Conservation (phyloP, 2,888 invertebrate species). For the Apotomis capreana region DNA sequence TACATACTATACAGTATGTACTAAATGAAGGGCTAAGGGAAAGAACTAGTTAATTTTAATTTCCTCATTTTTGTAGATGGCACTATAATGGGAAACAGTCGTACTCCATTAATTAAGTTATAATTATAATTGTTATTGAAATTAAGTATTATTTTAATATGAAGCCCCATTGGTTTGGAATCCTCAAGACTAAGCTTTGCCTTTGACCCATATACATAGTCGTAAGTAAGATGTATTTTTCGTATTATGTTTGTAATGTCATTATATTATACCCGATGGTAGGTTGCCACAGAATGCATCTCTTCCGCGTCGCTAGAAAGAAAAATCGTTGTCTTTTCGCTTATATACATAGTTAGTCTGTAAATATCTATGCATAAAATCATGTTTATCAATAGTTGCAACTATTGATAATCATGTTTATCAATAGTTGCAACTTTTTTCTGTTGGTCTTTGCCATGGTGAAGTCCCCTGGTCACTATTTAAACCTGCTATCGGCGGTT, state of each 20-base stretch:
- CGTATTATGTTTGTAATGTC: slow-evolving; percentile 56
- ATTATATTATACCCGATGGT: slow-evolving; percentile 27
- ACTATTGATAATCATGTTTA: too few species aligned
- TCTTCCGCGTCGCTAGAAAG: background rate
- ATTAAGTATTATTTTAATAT: slow-evolving; percentile 15
- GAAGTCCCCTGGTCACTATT: too few species aligned
- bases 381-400: too few species aligned
- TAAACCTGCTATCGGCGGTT: too few species aligned
- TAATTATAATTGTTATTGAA: background rate
- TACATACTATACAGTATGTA: too few species aligned
- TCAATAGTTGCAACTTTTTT: too few species aligned
- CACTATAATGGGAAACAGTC: background rate
- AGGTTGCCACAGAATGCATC: slow-evolving; percentile 43
- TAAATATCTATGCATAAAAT: too few species aligned
- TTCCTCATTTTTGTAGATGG: background rate
- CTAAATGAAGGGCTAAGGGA: too few species aligned
- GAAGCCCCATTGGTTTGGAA: slow-evolving; percentile 32
- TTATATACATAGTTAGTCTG: too few species aligned
- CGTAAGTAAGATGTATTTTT: slow-evolving; percentile 64
- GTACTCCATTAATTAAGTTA: background rate
- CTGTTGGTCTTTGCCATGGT: too few species aligned
- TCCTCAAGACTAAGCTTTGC: slow-evolving; percentile 66
- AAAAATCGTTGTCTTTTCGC: too few species aligned
- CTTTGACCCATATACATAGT: slow-evolving; percentile 66
- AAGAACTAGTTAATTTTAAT: too few species aligned